Evolutionary conservation across 2,797 vertebrate genomes (phyloP).

Genomic region (Acanthopagrus latus): DNA sequence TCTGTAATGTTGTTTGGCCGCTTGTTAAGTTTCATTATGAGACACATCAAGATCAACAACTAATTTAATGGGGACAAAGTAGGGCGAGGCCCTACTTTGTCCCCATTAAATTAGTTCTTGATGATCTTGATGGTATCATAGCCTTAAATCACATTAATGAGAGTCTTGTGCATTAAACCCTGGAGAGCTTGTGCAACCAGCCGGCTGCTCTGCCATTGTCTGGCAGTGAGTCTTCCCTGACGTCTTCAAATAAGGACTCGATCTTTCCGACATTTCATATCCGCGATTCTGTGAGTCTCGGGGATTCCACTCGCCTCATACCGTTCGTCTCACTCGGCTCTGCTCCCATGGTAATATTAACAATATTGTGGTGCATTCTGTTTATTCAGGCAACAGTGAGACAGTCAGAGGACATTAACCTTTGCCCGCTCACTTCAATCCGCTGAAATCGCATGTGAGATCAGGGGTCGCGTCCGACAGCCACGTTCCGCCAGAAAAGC

Average conservation of each 20-base stretch:
- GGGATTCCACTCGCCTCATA: constrained; percentile 29
- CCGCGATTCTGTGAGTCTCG: background rate
- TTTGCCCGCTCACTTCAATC: constrained; percentile 22
- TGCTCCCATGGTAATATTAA: constrained; percentile 55
- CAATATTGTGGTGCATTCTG: constrained; percentile 43
- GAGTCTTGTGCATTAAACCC: background rate
- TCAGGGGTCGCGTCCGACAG: constrained; percentile 38
- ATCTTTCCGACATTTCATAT: background rate
- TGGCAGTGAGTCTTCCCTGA: background rate
- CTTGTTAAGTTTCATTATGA: background rate
- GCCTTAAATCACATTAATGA: background rate
- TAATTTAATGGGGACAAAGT: background rate
- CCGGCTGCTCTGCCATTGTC: background rate
- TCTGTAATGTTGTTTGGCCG: constrained; percentile 4
- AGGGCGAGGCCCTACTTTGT: background rate
- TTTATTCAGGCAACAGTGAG: constrained; percentile 37
- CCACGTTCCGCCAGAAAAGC: constrained; percentile 30
- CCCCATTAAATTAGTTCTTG: no score
- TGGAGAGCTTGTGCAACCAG: background rate
- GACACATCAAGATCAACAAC: background rate
- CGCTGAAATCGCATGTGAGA: constrained; percentile 22
- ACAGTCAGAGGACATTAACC: constrained; percentile 38
- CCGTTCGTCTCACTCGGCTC: constrained; percentile 27
- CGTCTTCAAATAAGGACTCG: background rate
- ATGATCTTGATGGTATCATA: no score